Evolutionary conservation across 2,113 vertebrate species (phyloP), one percentile per base, ranked within the genome.

Genomic region (Furnarius figulus): DNA sequence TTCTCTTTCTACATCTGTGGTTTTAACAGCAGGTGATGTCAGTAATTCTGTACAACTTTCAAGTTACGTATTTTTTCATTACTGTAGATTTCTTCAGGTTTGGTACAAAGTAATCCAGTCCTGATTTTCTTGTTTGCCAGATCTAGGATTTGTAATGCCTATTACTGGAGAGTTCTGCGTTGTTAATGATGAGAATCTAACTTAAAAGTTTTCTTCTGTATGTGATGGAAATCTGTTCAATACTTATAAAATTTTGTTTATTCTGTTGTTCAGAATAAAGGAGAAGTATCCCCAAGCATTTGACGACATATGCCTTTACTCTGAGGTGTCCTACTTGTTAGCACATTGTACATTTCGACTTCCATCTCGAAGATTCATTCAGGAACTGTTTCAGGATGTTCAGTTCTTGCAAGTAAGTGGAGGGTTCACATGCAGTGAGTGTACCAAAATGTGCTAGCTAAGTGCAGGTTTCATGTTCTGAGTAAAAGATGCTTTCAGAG

Each of bases 231-330:
- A 28, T 65, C 2, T 42, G 14, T 56, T 71, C 15, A 46, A 53
- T 31, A 52, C 25, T 52, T 85, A 2, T 0, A 79, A 67, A 56
- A n/a, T 12, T 14, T 28, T 68, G 12, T 8, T 63, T 81, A 67
- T 91, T 33, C 79, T 96, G 31, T 47, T 79, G 85, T 89, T 92
- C 92, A 99, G 99, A 96, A 99, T 99, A 97, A 99, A 99, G 93
- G 99, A 99, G 97, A 99, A 99, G 94, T 99, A 99, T 87, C 99
- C 99, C 4, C 99, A 99, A 79, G 99, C 99, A 4, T 99, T 99
- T 89, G 99, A 99, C 68, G 99, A 99, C 95, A 99, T 99, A 93
- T 99, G 99, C 97, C 98, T 99, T 95, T 99, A 99, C 95, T 99
- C 99, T 5, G 99, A 99, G 97, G 99, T 99, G 40, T 99, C 99